Evolutionary conservation across 2,888 invertebrate genomes (phyloP), one percentile per base, ranked within the genome.

Genomic region (Lepidochitona cinerea): DNA sequence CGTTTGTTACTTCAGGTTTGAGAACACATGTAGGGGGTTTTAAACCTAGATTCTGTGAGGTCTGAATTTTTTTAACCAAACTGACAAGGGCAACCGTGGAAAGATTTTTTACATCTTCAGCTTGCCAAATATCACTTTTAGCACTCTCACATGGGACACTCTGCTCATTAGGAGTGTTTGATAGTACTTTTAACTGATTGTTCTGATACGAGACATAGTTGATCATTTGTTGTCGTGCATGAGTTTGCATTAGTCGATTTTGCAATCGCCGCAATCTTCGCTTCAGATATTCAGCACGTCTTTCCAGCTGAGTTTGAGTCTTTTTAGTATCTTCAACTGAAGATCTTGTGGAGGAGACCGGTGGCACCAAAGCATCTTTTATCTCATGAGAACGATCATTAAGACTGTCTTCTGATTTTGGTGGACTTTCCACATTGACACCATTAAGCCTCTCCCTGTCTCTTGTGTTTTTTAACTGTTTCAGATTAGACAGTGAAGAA

Each of bases 171-270:
- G n/a, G 26, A 23, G n/a, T 18, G 14, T 26, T 84, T 36, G 85
- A 80, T 76, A 82, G 85, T 2, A 85, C 85, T 65, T 86, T 84
- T n/a, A 82, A 81, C 75, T 88, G 85, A 29, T 83, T 85, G 76
- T 95, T 94, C 35, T 95, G 94, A 85, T 94, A 93, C 78, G 95
- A 94, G 80, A 95, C 93, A 71, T 96, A 93, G 5, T 95, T 95
- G 32, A 94, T 93, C 14, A 95, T 93, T 90, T 97, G 96, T 81
- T 95, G 94, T 70, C 95, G 94, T 35, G 94, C 92, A 89, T 96
- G 95, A 77, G 94, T 94, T 5, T 96, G 95, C 88, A 96, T 93
- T 41, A 94, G 92, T 70, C 94, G 93, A 0, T 94, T 93, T 89
- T 97, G 96, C 33, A 96, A 90, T 87, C 96, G 95, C 18, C 95